phyloP scores from a whole-genome alignment of 2,113 vertebrate species.

The Oryzias melastigma region DNA sequence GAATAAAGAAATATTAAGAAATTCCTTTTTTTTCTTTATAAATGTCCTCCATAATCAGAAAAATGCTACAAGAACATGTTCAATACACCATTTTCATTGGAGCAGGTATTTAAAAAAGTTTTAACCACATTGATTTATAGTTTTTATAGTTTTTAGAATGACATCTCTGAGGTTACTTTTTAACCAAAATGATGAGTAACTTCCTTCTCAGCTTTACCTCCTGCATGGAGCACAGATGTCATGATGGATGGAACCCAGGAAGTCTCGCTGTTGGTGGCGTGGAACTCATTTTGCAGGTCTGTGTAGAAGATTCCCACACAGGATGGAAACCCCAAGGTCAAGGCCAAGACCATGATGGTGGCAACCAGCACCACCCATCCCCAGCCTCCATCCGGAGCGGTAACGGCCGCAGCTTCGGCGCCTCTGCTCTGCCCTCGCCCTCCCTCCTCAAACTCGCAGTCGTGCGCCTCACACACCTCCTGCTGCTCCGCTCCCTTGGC shows the following conservation, averaged over 20 bases:
- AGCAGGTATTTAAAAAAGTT: no score
- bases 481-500: constrained; percentile 28
- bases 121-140: no score
- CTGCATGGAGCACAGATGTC: constrained; percentile 84
- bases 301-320: constrained; percentile 89
- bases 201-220: constrained; percentile 75
- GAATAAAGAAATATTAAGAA: no score
- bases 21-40: no score
- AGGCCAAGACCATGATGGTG: constrained; percentile 79
- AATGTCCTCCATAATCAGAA: no score
- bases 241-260: constrained; percentile 95
- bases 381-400: constrained; percentile 82
- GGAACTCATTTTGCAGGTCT: constrained; percentile 87
- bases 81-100: no score
- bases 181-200: no score
- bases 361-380: constrained; percentile 89
- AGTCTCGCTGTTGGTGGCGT: constrained; percentile 87
- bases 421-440: background rate
- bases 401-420: background rate
- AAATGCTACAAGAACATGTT: no score
- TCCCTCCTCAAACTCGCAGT: constrained; percentile 44
- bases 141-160: no score
- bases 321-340: constrained; percentile 86
- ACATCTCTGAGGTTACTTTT: no score
- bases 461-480: constrained; percentile 11